phyloP scores from a whole-genome alignment of 2,113 vertebrate species.

The Strix aluco region DNA sequence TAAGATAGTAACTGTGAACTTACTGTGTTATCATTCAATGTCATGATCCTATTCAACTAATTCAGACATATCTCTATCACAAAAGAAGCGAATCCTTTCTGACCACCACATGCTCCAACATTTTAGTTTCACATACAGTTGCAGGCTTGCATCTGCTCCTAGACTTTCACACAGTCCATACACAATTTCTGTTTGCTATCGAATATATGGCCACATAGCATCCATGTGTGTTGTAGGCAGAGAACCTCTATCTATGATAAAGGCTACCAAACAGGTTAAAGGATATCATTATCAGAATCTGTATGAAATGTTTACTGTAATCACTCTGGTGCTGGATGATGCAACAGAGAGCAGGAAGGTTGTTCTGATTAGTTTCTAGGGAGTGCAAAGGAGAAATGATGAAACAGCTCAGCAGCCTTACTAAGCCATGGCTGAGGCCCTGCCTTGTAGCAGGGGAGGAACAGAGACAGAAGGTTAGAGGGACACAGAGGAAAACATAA shows the following conservation, averaged over 20 bases:
- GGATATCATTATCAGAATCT: neutral
- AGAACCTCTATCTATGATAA: neutral
- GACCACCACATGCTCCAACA: neutral
- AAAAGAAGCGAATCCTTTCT: neutral
- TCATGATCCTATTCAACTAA: neutral
- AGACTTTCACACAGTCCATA: neutral
- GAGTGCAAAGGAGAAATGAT: neutral
- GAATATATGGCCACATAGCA: neutral
- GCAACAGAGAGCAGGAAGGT: neutral
- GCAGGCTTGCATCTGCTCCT: neutral
- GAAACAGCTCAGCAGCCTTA: neutral
- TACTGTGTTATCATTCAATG: neutral
- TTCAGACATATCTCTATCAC: neutral
- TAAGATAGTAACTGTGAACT: neutral
- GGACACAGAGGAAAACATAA: neutral
- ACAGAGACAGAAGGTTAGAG: neutral
- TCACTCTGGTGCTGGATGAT: neutral
- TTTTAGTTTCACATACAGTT: neutral
- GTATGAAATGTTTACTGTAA: neutral
- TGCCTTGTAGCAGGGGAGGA: neutral
- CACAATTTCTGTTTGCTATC: neutral
- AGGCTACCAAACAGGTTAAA: neutral
- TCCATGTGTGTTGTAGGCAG: neutral
- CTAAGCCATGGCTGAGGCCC: neutral
- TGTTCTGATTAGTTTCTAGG: neutral